Base-by-base conservation (phyloP, 2,888 invertebrate species). In the Epistrophe grossulariae region DNA sequence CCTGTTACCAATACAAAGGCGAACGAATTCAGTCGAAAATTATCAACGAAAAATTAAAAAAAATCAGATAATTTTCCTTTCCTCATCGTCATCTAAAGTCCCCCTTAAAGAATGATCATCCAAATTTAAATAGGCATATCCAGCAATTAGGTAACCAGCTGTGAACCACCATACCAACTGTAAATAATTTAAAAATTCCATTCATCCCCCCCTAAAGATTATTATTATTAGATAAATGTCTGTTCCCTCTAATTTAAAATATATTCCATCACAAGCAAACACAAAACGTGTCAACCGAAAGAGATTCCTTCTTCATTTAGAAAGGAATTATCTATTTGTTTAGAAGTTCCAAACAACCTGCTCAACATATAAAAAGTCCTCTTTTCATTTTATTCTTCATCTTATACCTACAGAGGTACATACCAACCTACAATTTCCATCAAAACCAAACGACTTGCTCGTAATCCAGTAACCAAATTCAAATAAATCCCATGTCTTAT, bases 301-400 rank as follows among this genome's bases (percentile, higher is more conserved):
- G 48, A 70, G 40, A 62, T 57, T 68, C 66, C 31, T 55, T 60
- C 45, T 4, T 35, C 38, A 73, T 60, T 73, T 48, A 72, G 24
- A 66, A 60, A 19, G 2, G 15, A 82, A 78, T 71, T 81, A 81
- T 78, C 81, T 85, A 82, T 85, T 85, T 85, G 85, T 82, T 85
- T 85, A 85, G 82, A 78, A 73, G 57, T 71, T 74, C 78, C 85
- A 85, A 85, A 85, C 85, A 81, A 85, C 59, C 40, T 57, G 43
- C 70, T 74, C 64, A 70, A 28, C n/a, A 50, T 28, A n/a, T n/a
- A n/a, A 48, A 48, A 45, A 24, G 24, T 28, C 15, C 45, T 64
- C 28, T 35, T 50, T 19, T 50, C 13, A 10, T 64, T 28, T 45
- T 45, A n/a, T 45, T 48, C 31, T 31, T 35, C 35, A 50, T 50